A percentile compares a stretch with the other conserved stretches of the same genome.
These are phyloP conservation scores for Cenopis cana DNA, from an alignment of 2,888 invertebrate genomes.

Conservation along the genomic window DNA sequence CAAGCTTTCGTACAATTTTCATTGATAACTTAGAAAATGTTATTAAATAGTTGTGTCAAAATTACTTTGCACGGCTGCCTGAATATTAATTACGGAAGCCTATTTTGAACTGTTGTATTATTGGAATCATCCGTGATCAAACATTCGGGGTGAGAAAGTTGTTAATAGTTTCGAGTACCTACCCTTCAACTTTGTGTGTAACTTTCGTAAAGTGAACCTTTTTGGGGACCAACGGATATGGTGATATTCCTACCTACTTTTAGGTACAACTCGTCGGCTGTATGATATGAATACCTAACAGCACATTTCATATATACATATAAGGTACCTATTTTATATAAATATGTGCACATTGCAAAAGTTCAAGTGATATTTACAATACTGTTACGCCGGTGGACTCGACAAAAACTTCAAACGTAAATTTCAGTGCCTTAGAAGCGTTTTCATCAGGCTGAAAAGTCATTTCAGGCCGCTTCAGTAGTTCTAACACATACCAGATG, in stretches of 20 bases:
- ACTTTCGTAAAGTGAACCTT: neutral
- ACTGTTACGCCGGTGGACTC: no score
- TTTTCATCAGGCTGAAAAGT: no score
- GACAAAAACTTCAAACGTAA: no score
- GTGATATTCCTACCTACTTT: neutral
- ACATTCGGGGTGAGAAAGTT: neutral
- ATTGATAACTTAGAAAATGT: no score
- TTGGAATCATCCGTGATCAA: neutral
- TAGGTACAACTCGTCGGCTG: neutral
- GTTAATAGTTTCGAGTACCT: neutral
- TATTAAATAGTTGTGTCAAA: no score
- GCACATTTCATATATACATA: neutral
- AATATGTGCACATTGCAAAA: no score
- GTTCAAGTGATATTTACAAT: no score
- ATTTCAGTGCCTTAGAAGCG: no score
- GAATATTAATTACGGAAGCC: neutral
- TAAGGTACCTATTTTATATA: no score
- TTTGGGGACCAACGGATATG: neutral
- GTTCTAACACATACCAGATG: no score
- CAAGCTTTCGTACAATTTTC: no score
- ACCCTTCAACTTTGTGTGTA: neutral
- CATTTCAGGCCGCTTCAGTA: no score
- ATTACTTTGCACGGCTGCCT: neutral
- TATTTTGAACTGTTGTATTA: neutral
- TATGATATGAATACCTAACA: neutral